A percentile compares a stretch with the other conserved stretches of the same genome.
Conservation (phyloP, 2,797 vertebrate genomes). For the Xenops minutus region DNA sequence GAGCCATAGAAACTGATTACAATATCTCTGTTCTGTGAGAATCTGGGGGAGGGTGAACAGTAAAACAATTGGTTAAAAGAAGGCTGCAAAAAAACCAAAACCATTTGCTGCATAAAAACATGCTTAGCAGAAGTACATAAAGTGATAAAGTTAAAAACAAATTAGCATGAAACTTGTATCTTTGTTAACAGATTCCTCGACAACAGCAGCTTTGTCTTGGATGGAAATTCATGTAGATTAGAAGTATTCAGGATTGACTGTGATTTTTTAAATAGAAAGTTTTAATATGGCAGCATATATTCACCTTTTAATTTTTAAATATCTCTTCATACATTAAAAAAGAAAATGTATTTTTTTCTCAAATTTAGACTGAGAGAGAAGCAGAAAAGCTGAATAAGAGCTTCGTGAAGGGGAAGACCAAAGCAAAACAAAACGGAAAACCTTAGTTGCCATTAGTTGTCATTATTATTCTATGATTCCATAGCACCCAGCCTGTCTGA, state of each 20-base stretch:
- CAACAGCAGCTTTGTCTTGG: background rate
- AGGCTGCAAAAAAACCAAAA: background rate
- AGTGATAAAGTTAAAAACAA: background rate
- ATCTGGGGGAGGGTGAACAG: rapidly evolving
- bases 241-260: background rate
- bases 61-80: background rate
- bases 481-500: background rate
- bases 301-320: background rate
- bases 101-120: background rate
- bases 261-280: background rate
- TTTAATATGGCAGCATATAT: background rate
- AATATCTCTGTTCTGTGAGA: background rate
- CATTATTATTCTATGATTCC: background rate
- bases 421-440: background rate
- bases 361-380: background rate
- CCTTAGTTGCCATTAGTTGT: background rate
- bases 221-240: background rate
- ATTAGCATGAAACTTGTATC: background rate
- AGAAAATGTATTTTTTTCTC: background rate
- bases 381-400: background rate
- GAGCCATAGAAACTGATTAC: background rate
- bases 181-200: background rate
- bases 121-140: background rate
- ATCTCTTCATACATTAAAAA: background rate
- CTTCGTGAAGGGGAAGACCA: background rate